phyloP scores from a whole-genome alignment of 2,113 vertebrate genomes.

The Pogonocichla stellata region DNA sequence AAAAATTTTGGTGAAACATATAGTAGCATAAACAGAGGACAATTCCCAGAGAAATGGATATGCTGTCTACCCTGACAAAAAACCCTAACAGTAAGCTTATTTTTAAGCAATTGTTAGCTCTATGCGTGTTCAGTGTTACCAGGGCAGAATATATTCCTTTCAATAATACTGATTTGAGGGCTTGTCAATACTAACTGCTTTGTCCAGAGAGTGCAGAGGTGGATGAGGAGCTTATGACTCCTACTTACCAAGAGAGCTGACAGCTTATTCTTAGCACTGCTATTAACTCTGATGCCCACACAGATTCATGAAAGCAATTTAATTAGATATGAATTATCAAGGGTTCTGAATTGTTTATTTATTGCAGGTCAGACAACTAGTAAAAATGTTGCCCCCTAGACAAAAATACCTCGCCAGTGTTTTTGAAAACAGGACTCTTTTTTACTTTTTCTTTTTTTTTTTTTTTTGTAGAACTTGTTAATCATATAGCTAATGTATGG shows the following conservation, averaged over 20 bases:
- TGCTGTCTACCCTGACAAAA: neutral
- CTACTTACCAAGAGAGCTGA: neutral
- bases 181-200: neutral
- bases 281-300: neutral
- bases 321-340: neutral
- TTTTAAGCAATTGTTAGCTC: neutral
- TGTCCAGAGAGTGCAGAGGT: neutral
- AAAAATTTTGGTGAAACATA: neutral
- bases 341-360: neutral
- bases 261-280: neutral
- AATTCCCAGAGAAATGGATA: neutral
- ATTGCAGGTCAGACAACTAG: neutral
- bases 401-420: neutral
- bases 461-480: neutral
- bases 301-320: neutral
- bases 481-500: neutral
- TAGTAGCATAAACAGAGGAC: neutral
- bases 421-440: neutral
- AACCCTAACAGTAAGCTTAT: neutral
- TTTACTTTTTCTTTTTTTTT: neutral
- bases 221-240: neutral
- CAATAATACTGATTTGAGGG: neutral
- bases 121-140: neutral
- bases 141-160: neutral
- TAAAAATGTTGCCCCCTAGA: neutral